Evolutionary conservation across 2,888 invertebrate species (phyloP).

Genomic region (Hemithea aestivaria): DNA sequence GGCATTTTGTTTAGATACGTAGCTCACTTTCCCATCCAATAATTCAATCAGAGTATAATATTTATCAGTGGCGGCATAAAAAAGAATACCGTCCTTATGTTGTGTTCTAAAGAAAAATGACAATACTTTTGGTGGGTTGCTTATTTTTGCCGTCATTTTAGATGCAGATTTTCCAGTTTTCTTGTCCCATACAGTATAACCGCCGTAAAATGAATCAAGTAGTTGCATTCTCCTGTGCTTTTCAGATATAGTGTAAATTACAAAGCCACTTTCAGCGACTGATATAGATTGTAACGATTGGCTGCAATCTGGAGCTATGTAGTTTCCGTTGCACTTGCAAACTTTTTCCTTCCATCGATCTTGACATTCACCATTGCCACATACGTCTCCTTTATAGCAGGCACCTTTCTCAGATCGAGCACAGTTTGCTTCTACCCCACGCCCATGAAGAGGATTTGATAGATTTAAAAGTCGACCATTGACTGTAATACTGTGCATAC

Average conservation of each 20-base stretch:
- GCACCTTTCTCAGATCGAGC: conserved; percentile 83
- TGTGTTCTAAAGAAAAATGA: conserved; percentile 90
- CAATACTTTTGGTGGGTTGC: conserved; percentile 83
- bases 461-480: conserved; percentile 92
- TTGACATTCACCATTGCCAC: conserved; percentile 84
- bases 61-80: conserved; percentile 92
- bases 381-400: conserved; percentile 79
- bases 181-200: conserved; percentile 84
- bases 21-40: conserved; percentile 86
- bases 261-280: conserved; percentile 86
- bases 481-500: conserved; percentile 93
- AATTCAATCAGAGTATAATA: conserved; percentile 92
- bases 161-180: conserved; percentile 43
- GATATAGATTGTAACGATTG: conserved; percentile 88
- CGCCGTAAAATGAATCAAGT: conserved; percentile 87
- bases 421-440: conserved; percentile 87
- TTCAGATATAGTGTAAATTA: conserved; percentile 89
- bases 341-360: conserved; percentile 90
- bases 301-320: conserved; percentile 89
- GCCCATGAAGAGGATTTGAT: conserved; percentile 85
- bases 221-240: conserved; percentile 92
- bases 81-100: conserved; percentile 87
- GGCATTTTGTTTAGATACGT: conserved; percentile 88
- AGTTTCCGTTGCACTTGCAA: conserved; percentile 83
- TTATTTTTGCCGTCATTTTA: conserved; percentile 53